Evolutionary conservation across 2,797 vertebrate genomes (phyloP).

Genomic region (Premnoplex brunnescens): DNA sequence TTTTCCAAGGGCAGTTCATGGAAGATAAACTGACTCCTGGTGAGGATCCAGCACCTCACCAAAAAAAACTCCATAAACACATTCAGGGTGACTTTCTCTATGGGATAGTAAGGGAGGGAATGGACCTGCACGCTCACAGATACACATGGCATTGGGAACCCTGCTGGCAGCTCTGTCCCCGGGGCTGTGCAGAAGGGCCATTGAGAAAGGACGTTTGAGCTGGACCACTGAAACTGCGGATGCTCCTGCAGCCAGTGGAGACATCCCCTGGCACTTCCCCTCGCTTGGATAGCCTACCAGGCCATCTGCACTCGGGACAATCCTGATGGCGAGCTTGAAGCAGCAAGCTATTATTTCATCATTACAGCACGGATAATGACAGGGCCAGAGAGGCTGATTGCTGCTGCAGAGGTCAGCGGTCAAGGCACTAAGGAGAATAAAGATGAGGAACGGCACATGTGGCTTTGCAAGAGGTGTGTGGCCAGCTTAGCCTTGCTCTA

Average conservation of each 20-base stretch:
- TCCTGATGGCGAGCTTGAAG: constrained; percentile 8
- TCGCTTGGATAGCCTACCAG: neutral
- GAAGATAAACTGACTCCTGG: neutral
- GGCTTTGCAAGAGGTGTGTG: neutral
- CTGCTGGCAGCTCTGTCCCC: neutral
- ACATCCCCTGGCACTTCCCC: neutral
- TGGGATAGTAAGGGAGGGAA: neutral
- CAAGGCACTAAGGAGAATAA: constrained; percentile 36
- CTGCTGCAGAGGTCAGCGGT: constrained; percentile 24
- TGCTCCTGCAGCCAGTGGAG: neutral
- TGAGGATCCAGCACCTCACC: neutral
- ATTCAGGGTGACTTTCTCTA: neutral
- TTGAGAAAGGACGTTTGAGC: neutral
- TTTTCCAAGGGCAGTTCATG: neutral
- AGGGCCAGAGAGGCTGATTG: neutral
- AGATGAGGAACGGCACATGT: neutral
- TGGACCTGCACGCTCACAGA: neutral
- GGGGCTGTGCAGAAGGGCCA: neutral
- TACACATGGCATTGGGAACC: neutral
- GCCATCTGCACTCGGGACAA: constrained; percentile 48
- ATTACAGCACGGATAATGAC: constrained; percentile 34
- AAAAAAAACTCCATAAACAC: neutral
- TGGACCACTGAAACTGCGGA: neutral
- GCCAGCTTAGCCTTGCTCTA: neutral
- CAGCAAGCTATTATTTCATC: constrained; percentile 51